Base-by-base conservation (phyloP, 2,113 vertebrate genomes). In the Barnardius zonarius region DNA sequence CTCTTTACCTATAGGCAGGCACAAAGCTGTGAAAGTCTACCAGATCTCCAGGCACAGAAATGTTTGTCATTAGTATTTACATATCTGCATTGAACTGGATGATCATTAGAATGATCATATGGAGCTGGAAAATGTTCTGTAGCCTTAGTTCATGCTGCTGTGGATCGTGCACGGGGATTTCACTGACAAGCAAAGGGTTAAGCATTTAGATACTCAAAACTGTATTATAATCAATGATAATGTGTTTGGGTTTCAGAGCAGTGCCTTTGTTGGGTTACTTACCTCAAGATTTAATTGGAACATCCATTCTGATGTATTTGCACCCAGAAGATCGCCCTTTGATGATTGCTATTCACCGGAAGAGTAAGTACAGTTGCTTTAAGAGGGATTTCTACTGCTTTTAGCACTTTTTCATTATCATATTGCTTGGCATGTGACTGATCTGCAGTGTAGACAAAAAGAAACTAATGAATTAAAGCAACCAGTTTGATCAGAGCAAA, bases 261-360 rank as follows among this genome's bases (percentile, higher is more conserved):
- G 98, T 99, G 96, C 99, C 99, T 91, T 97, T 99, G 97, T 97
- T 99, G 78, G 99, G 99, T 83, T 99, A 98, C 97, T 98, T 99
- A 57, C 99, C 99, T 94, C 99, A 99, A 76, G 99, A 99, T 96
- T 98, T 99, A 95, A 97, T 99, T 66, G 99, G 99, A 90, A 98
- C 98, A 0, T 99, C 99, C 1, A 81, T 99, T 74, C 88, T 99
- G 55, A 97, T 97, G 43, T 98, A 98, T 77, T 83, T 99, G 82
- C 98, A 99, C 92, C 98, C 99, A 6, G 98, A 99, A 27, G 99
- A 99, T 96, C 98, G 97, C 37, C 96, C 98, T 31, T 95, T 99
- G 79, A 98, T 99, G 98, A 88, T 99, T 30, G 97, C 98, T 5
- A 35, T 99, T 97, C 99, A 99, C 88, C 97, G 96, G 22, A 99